phyloP scores from a whole-genome alignment of 2,113 vertebrate genomes.

The Opisthocomus hoazin region DNA sequence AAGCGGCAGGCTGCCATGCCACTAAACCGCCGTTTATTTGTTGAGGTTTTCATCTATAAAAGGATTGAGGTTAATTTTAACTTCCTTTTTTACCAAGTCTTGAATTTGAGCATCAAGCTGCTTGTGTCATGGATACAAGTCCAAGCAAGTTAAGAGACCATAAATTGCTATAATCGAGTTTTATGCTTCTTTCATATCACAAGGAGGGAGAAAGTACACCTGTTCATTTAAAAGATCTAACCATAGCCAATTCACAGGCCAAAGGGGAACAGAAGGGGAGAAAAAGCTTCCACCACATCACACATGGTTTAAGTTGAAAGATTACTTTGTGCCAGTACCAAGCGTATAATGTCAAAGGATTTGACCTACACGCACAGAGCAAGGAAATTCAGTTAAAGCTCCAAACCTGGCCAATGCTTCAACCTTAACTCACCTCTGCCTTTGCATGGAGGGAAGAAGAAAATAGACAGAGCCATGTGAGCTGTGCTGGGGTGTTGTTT shows the following conservation, averaged over 20 bases:
- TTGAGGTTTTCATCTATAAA: conserved; percentile 55
- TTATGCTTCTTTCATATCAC: conserved; percentile 57
- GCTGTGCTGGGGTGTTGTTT: not conserved
- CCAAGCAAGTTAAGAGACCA: not conserved
- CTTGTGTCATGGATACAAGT: conserved; percentile 5
- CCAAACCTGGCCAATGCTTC: not conserved
- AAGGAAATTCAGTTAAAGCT: not conserved
- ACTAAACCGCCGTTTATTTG: conserved; percentile 56
- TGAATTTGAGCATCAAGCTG: not conserved
- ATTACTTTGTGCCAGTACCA: not conserved
- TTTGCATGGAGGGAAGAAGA: not conserved
- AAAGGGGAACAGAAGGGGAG: not conserved
- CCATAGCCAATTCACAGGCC: conserved; percentile 2
- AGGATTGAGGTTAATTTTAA: conserved; percentile 30
- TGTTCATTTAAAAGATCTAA: conserved; percentile 47
- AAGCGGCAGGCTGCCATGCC: conserved; percentile 35
- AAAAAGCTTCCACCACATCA: not conserved
- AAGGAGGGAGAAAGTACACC: conserved; percentile 38
- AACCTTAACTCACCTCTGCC: not conserved
- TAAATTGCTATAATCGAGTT: conserved; percentile 14
- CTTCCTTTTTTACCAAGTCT: conserved; percentile 46
- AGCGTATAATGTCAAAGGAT: conserved; percentile 18
- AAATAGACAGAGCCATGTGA: not conserved
- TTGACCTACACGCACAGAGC: not conserved
- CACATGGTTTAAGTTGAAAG: conserved; percentile 39